These are phyloP conservation scores for Pterostichus niger DNA, from an alignment of 2,888 invertebrate genomes.

Conservation along the genomic window DNA sequence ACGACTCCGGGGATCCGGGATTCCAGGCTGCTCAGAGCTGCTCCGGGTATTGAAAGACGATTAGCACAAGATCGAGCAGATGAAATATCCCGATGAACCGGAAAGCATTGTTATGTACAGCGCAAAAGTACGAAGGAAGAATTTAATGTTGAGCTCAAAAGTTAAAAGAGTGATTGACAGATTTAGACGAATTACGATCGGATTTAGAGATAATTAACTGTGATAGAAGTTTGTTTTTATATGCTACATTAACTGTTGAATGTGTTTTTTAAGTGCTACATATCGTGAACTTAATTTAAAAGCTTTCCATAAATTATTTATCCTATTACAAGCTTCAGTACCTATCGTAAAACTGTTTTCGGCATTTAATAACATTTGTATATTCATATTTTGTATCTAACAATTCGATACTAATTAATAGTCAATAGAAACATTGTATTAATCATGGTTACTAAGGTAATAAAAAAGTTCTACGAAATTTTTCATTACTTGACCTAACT, in stretches of 20 bases:
- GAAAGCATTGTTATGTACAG: slow-evolving; percentile 38
- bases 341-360: no score
- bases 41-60: slow-evolving; percentile 25
- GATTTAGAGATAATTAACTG: neutral
- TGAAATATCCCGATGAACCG: slow-evolving; percentile 22
- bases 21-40: neutral
- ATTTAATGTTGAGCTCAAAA: no score
- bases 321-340: no score
- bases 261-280: neutral
- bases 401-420: no score
- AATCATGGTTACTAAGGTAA: no score
- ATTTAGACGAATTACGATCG: neutral
- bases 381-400: no score
- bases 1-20: neutral
- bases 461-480: no score
- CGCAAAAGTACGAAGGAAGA: neutral
- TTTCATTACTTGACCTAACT: no score
- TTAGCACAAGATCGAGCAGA: slow-evolving; percentile 30
- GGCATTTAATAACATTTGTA: no score
- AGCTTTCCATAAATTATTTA: no score
- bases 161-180: neutral
- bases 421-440: no score
- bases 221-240: neutral
- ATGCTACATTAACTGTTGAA: neutral
- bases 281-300: neutral